Evolutionary conservation across 2,888 invertebrate genomes (phyloP), one percentile per base, ranked within the genome.

Genomic region (Sinodicranocentrus sp.): DNA sequence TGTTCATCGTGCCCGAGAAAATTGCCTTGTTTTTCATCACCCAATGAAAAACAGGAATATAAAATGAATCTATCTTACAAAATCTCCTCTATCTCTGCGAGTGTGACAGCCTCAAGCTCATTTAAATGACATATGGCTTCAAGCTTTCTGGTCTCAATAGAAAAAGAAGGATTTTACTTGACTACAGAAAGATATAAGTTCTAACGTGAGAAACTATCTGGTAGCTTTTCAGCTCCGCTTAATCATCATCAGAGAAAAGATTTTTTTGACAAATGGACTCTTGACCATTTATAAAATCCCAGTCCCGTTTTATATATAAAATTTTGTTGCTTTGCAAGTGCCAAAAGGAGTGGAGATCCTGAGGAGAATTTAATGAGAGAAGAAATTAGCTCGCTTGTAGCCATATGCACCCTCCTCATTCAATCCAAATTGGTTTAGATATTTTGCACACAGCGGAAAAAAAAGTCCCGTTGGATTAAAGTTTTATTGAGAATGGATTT

Each of bases 41-140:
- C 6, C n/a, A n/a, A n/a, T n/a, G n/a, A n/a, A n/a, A n/a, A n/a
- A n/a, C 39, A 8, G 39, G 8, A 39, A 6, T 8, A 13, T 13
- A 39, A 39, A 39, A 39, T 13, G 6, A 19, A 57, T 57, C 57
- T 57, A 10, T 33, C 3, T 6, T 33, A 33, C n/a, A n/a, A n/a
- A n/a, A n/a, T n/a, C 33, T 33, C 33, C 3, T 33, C 33, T 10
- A 33, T 59, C 26, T 8, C 19, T 28, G 28, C 19, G 10, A 15
- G 33, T 63, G 33, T 63, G 63, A 63, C 63, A 48, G 73, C 73
- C 73, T 73, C 48, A 73, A 73, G 63, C 73, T 73, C 63, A 48
- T 73, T 73, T 63, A 73, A 73, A 73, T 73, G 73, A 73, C 73
- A 73, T 63, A 73, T 73, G 73, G 61, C 48, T 48, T 6, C 5